phyloP scores from a whole-genome alignment of 2,888 invertebrate species.

The Acleris sparsana region DNA sequence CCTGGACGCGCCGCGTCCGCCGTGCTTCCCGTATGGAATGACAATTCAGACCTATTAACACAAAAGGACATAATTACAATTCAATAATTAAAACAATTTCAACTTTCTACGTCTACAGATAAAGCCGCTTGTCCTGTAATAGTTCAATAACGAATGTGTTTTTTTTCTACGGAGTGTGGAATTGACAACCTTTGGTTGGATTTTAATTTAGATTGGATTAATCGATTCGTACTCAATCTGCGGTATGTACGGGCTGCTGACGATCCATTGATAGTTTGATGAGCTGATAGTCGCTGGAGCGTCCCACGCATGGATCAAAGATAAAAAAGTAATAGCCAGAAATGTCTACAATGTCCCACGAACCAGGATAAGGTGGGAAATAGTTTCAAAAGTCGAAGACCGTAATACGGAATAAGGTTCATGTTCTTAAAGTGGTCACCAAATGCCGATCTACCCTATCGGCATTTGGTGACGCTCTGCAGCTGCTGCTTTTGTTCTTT shows the following conservation, averaged over 20 bases:
- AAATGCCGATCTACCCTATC: no score
- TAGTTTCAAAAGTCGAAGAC: no score
- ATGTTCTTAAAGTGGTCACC: no score
- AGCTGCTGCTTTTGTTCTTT: no score
- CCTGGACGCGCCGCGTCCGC: conserved; percentile 32
- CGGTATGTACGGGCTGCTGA: conserved; percentile 10
- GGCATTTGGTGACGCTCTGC: no score
- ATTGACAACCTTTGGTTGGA: conserved; percentile 31
- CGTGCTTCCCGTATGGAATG: conserved; percentile 26
- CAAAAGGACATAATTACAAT: background rate
- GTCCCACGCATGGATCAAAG: conserved; percentile 13
- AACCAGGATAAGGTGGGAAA: background rate
- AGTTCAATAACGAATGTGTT: no score
- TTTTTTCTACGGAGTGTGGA: no score
- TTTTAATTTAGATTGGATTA: conserved; percentile 33
- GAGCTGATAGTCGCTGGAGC: background rate
- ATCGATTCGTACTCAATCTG: conserved; percentile 37
- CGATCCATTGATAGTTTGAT: conserved; percentile 6
- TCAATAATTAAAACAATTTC: no score
- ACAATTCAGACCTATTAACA: background rate
- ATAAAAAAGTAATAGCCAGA: background rate
- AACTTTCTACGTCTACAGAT: no score
- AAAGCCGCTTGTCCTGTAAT: no score
- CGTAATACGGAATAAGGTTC: no score
- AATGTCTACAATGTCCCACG: conserved; percentile 22